These are phyloP conservation scores for Herminia tarsipennalis DNA, from an alignment of 2,888 invertebrate species.

Conservation along the genomic window DNA sequence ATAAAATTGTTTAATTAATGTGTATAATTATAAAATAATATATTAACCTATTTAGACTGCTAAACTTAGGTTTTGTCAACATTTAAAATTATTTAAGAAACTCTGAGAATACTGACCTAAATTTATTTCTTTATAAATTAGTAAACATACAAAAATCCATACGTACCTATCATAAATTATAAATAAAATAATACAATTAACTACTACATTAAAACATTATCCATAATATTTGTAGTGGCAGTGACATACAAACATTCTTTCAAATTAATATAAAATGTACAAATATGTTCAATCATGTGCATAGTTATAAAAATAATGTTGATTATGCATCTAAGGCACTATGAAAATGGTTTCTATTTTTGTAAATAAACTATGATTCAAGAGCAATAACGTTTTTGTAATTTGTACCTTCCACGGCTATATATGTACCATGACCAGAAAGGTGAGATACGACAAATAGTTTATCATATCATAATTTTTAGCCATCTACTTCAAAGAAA, in stretches of 20 bases:
- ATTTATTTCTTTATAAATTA: conserved; percentile 46
- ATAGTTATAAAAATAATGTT: conserved; percentile 58
- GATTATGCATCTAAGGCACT: conserved; percentile 57
- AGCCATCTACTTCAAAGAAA: no score
- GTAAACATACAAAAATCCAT: conserved; percentile 39
- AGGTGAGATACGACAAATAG: no score
- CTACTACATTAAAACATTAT: conserved; percentile 33
- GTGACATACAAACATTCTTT: conserved; percentile 37
- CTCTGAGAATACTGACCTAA: conserved; percentile 37
- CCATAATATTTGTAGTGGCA: conserved; percentile 29
- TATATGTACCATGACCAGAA: no score
- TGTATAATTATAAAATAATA: conserved; percentile 24
- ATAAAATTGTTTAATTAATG: conserved; percentile 10
- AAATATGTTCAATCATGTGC: conserved; percentile 66
- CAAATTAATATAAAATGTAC: conserved; percentile 40
- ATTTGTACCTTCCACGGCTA: conserved; percentile 8
- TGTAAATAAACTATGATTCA: conserved; percentile 78
- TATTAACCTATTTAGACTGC: conserved; percentile 29
- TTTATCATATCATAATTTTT: no score
- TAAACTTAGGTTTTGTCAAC: conserved; percentile 12
- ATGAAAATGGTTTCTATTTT: conserved; percentile 74
- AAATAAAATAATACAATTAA: conserved; percentile 32
- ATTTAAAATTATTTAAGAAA: conserved; percentile 16
- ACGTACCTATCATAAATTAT: conserved; percentile 26
- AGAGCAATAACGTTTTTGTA: conserved; percentile 41